Conservation (phyloP, 2,113 vertebrate species). For the Coryphaenoides rupestris region DNA sequence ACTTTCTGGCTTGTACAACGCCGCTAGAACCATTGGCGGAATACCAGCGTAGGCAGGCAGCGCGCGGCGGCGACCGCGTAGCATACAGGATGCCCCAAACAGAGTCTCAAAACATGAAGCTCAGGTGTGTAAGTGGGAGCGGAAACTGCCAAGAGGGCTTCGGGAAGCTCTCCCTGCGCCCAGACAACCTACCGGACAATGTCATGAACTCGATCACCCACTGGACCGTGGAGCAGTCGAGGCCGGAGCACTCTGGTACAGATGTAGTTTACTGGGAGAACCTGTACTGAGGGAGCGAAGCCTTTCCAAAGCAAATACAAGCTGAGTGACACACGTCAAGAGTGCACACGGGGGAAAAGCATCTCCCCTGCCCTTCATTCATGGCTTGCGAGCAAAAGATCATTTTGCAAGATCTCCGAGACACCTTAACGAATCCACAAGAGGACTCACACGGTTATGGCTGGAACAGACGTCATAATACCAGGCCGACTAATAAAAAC, state of each 20-base stretch:
- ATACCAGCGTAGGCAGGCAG: slow-evolving; percentile 65
- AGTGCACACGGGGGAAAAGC: slow-evolving; percentile 71
- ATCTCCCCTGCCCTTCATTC: slow-evolving; percentile 64
- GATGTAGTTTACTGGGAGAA: slow-evolving; percentile 73
- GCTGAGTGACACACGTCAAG: slow-evolving; percentile 70
- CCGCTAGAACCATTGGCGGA: too few relatives aligned
- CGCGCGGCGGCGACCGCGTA: slow-evolving; percentile 53
- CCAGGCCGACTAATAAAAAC: slow-evolving; percentile 10
- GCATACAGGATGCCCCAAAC: slow-evolving; percentile 64
- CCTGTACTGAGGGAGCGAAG: slow-evolving; percentile 53
- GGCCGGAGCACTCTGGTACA: slow-evolving; percentile 71
- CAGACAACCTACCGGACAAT: slow-evolving; percentile 73
- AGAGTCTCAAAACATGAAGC: slow-evolving; percentile 63
- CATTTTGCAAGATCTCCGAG: slow-evolving; percentile 73
- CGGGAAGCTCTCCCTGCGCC: slow-evolving; percentile 66
- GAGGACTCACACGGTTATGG: slow-evolving; percentile 75
- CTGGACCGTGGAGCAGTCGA: slow-evolving; percentile 77
- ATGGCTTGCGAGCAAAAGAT: slow-evolving; percentile 71
- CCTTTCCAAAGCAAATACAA: slow-evolving; percentile 75
- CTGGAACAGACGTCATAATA: slow-evolving; percentile 21
- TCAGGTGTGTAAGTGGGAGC: slow-evolving; percentile 76
- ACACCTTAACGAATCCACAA: slow-evolving; percentile 80
- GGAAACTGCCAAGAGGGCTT: slow-evolving; percentile 64
- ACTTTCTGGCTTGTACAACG: slow-evolving; percentile 66
- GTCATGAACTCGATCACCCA: slow-evolving; percentile 78